phyloP scores from a whole-genome alignment of 2,797 vertebrate genomes.

The Spinibarbus caldwelli region DNA sequence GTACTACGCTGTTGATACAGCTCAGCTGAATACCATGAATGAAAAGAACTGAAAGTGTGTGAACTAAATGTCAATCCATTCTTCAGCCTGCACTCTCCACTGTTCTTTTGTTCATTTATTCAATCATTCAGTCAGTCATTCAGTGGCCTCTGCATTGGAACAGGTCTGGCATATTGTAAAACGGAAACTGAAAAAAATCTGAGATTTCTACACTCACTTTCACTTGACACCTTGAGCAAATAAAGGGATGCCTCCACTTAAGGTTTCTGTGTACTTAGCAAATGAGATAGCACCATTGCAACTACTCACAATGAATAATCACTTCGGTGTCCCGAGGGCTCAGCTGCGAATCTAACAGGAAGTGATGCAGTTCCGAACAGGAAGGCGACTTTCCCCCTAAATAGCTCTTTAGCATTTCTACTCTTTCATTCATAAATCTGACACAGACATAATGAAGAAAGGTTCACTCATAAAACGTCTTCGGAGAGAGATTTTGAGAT shows the following conservation, averaged over 20 bases:
- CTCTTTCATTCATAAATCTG: constrained; percentile 56
- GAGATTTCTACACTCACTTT: not conserved
- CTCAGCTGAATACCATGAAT: constrained; percentile 24
- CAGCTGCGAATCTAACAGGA: constrained; percentile 51
- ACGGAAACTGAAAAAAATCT: not conserved
- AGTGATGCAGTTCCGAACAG: constrained; percentile 58
- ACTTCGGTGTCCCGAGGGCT: constrained; percentile 27
- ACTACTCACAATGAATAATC: constrained; percentile 34
- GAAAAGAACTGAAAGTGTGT: constrained; percentile 30
- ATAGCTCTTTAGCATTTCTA: constrained; percentile 42
- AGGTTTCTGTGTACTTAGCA: constrained; percentile 9
- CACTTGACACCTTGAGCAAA: constrained; percentile 22
- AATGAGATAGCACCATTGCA: constrained; percentile 13
- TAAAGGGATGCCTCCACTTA: constrained; percentile 24
- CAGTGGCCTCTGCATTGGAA: not conserved
- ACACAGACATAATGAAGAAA: constrained; percentile 41
- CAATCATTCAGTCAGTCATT: not conserved
- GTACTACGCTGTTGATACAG: constrained; percentile 19
- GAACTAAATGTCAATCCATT: constrained; percentile 53
- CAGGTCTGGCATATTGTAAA: not conserved
- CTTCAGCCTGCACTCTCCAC: constrained; percentile 36
- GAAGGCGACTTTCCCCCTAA: constrained; percentile 45
- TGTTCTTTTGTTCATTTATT: constrained; percentile 33
- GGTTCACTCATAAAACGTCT: constrained; percentile 17
- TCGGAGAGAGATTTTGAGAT: constrained; percentile 4